These are phyloP conservation scores for Catagonus wagneri DNA, from an alignment of 2,113 vertebrate genomes.

Conservation along the genomic window DNA sequence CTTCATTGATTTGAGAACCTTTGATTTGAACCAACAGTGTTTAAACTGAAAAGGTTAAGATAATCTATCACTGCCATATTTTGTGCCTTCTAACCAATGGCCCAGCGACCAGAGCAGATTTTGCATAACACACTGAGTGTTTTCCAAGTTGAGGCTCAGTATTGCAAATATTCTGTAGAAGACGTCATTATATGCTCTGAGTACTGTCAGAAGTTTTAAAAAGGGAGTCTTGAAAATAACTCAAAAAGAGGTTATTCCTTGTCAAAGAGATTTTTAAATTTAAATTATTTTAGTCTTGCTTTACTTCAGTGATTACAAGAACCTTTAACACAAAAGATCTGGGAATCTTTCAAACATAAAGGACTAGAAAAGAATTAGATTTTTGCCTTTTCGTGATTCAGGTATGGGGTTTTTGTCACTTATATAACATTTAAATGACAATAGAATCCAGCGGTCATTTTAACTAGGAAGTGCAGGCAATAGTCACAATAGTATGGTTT, in stretches of 20 bases:
- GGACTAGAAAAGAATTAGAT: conserved; percentile 76
- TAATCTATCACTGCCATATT: conserved; percentile 79
- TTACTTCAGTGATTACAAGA: conserved; percentile 74
- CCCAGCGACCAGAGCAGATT: conserved; percentile 79
- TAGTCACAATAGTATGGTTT: conserved; percentile 82
- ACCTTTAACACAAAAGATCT: conserved; percentile 72
- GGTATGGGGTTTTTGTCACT: conserved; percentile 67
- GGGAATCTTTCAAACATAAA: conserved; percentile 74
- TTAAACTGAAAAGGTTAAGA: conserved; percentile 81
- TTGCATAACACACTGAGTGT: conserved; percentile 74
- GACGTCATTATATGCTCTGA: conserved; percentile 79
- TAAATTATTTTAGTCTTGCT: conserved; percentile 78
- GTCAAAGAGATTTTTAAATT: conserved; percentile 76
- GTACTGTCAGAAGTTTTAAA: conserved; percentile 73
- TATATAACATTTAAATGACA: conserved; percentile 87
- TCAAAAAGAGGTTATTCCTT: conserved; percentile 67
- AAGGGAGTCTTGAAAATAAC: conserved; percentile 78
- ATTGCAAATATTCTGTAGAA: conserved; percentile 66
- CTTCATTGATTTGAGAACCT: conserved; percentile 82
- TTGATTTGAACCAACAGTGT: conserved; percentile 79
- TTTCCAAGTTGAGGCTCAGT: conserved; percentile 79
- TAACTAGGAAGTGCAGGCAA: conserved; percentile 85
- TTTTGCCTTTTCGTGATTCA: conserved; percentile 75
- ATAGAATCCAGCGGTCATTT: conserved; percentile 82
- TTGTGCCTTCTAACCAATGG: conserved; percentile 83